Conservation (phyloP, 1,140 invertebrate genomes). For the Drosophila ercepeae region DNA sequence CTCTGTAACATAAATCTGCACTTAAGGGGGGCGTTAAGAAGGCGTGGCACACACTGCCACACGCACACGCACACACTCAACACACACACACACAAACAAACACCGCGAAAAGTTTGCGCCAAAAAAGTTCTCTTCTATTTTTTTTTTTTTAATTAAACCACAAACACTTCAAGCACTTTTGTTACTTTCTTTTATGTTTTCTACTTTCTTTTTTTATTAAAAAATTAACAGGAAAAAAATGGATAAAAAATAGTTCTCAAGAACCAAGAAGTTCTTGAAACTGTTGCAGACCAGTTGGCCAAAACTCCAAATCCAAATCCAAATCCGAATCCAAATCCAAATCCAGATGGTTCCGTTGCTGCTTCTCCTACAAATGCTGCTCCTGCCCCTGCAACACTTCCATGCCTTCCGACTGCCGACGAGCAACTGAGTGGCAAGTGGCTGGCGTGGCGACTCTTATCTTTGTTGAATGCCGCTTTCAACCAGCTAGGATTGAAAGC, state of each 20-base stretch:
- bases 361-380: conserved; percentile 19
- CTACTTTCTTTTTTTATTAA: not conserved
- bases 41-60: not conserved
- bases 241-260: not conserved
- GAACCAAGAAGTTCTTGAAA: too few species aligned
- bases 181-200: not conserved
- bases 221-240: not conserved
- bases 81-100: not conserved
- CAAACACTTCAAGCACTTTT: not conserved
- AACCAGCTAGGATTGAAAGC: conserved; percentile 17
- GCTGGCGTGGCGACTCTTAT: conserved; percentile 42
- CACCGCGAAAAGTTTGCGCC: conserved; percentile 1
- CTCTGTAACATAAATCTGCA: conserved; percentile 43
- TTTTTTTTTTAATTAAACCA: not conserved
- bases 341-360: not conserved
- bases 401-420: conserved; percentile 50
- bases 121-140: not conserved
- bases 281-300: too few species aligned
- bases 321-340: too few species aligned
- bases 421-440: conserved; percentile 56
- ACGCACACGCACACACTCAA: not conserved
- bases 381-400: conserved; percentile 38
- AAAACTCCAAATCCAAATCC: not conserved
- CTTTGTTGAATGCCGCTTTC: conserved; percentile 1
- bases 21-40: conserved; percentile 18